Conservation (phyloP, 2,113 vertebrate genomes). For the Mastomys natalensis region DNA sequence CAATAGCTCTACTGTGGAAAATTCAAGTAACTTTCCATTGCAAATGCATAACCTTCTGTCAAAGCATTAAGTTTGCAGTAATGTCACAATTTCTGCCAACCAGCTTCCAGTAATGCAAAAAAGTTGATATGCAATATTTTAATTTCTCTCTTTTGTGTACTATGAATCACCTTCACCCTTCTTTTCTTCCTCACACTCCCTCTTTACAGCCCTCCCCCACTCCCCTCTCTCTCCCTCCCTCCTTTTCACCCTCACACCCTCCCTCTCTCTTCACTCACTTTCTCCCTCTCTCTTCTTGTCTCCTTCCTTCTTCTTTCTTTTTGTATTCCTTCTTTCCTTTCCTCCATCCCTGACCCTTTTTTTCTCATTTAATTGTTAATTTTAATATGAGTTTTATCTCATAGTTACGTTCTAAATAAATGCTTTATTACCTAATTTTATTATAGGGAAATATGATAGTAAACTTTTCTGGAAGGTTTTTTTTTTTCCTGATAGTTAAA, state of each 20-base stretch:
- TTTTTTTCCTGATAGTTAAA: neutral
- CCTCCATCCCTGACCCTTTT: neutral
- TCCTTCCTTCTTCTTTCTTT: too few species aligned
- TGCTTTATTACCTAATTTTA: slow-evolving; percentile 74
- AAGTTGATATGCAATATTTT: slow-evolving; percentile 17
- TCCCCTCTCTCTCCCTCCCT: too few species aligned
- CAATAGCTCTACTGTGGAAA: slow-evolving; percentile 82
- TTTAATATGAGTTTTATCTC: neutral
- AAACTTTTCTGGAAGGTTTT: neutral
- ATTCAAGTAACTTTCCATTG: slow-evolving; percentile 74
- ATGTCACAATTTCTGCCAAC: slow-evolving; percentile 36
- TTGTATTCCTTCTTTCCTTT: rapidly evolving
- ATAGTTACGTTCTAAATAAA: slow-evolving; percentile 69
- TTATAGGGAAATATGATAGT: slow-evolving; percentile 50
- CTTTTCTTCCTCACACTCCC: neutral
- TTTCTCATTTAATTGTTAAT: neutral
- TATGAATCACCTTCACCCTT: rapidly evolving
- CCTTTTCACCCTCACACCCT: too few species aligned
- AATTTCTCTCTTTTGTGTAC: rapidly evolving
- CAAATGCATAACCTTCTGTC: slow-evolving; percentile 79
- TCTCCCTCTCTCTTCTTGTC: too few species aligned
- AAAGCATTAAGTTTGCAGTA: slow-evolving; percentile 70
- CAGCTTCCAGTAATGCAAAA: slow-evolving; percentile 51
- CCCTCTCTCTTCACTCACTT: too few species aligned
- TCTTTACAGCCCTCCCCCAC: too few species aligned